Evolutionary conservation across 2,888 invertebrate species (phyloP), one percentile per base, ranked within the genome.

Genomic region (Trissoscelio sp.): DNA sequence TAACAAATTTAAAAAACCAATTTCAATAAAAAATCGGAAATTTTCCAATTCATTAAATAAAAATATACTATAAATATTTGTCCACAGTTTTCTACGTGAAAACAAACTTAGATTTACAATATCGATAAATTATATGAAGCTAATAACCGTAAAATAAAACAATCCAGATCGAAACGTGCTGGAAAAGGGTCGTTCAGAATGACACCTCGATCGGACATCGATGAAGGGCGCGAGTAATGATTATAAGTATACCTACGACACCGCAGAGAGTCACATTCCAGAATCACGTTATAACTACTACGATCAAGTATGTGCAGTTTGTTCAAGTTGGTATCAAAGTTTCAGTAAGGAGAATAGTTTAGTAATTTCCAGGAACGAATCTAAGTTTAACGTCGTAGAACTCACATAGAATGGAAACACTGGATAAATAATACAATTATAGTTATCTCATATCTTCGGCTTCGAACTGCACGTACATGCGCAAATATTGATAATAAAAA

Each of bases 281-380:
- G 60, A 74, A 78, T 81, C 78, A 69, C 81, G 81, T 81, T 74
- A 78, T 78, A 73, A 69, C 81, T 69, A 73, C 73, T 48, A 69
- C 73, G 78, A 73, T 73, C 81, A 77, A 81, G 69, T 81, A 69
- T 81, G 78, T 81, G 81, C 69, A 81, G 78, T 81, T 81, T 81
- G 73, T 78, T 78, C 69, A 69, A 81, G 81, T 81, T 78, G 62
- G 69, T 78, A 78, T 81, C 73, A 78, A 67, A 78, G 78, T 81
- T 81, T 81, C 69, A 73, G 81, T 81, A 81, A 78, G 81, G 81
- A 81, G 81, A 81, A 81, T 81, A 81, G 78, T 81, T 81, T 73
- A 81, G 81, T 78, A 77, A 81, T 81, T 81, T 73, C 78, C 81
- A 81, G 42, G 69, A 81, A 81, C 77, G 78, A 78, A 81, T 78